A percentile compares a stretch with the other conserved stretches of the same genome.
phyloP scores from a whole-genome alignment of 2,113 vertebrate species.

The Chamaetylas fuelleborni region DNA sequence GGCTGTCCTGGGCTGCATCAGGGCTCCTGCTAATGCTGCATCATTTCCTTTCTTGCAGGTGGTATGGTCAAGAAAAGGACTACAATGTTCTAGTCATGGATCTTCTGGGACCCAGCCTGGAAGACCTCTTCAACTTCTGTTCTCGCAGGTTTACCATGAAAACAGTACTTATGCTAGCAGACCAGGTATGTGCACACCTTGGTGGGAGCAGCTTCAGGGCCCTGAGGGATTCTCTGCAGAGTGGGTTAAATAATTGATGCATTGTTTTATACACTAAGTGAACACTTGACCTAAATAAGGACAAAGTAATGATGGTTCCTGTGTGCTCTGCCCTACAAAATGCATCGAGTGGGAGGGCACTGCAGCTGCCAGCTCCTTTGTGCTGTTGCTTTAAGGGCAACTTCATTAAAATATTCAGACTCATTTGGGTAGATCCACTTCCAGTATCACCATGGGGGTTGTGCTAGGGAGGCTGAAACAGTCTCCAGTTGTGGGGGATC shows the following conservation, averaged over 20 bases:
- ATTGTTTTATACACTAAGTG: not conserved
- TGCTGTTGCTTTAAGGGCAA: not conserved
- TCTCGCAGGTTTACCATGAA: slow-evolving; percentile 99
- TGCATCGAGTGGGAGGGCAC: not conserved
- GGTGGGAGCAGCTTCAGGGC: not conserved
- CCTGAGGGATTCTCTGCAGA: not conserved
- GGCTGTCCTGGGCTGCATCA: not conserved
- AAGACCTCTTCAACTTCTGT: slow-evolving; percentile 99
- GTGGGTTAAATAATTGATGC: not conserved
- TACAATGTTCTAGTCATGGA: slow-evolving; percentile 99
- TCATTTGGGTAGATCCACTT: not conserved
- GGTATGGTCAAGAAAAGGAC: slow-evolving; percentile 99
- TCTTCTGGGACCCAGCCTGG: slow-evolving; percentile 95
- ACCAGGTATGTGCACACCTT: slow-evolving; percentile 84
- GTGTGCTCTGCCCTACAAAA: not conserved
- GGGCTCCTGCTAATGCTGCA: not conserved
- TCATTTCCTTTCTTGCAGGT: slow-evolving; percentile 77
- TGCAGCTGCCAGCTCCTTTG: not conserved
- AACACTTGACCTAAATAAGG: not conserved
- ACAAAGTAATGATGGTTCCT: not conserved
- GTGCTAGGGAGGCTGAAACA: not conserved
- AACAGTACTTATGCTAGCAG: slow-evolving; percentile 99
- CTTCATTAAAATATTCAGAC: fast-evolving
- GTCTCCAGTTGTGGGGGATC: not conserved
- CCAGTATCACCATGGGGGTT: fast-evolving